Base-by-base conservation (phyloP, 1,140 invertebrate species). In the Bicyclus anynana region DNA sequence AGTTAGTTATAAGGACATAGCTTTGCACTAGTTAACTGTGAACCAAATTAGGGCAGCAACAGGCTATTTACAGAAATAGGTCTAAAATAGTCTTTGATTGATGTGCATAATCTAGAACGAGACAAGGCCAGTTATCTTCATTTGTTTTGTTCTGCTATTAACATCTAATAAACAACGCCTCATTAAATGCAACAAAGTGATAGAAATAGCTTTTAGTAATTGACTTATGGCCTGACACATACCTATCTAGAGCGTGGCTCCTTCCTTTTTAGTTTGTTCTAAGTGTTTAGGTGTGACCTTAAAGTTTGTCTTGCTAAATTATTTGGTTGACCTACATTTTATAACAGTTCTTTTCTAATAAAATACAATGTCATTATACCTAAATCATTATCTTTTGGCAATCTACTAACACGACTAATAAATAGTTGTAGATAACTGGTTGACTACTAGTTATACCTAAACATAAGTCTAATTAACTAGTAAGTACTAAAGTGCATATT, bases 181-280 rank as follows among this genome's bases (percentile, higher is more conserved):
- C 69, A 82, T 80, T 86, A 80, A 65, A 53, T 76, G 70, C 67
- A 77, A 73, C 66, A 77, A 71, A 74, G 67, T 74, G 67, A 74
- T 74, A 71, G 69, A 78, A 78, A 83, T 81, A 76, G 68, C 68
- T 60, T 63, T 64, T 60, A 62, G 62, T 61, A 54, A 54, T 46
- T 70, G 68, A 38, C 64, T 73, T 80, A 50, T 79, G 77, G 76
- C 69, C 55, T 52, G 62, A 56, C 37, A 52, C 54, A 53, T 56
- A 69, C 62, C 61, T 56, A 63, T 61, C 51, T 62, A 52, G 64
- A 64, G 62, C 49, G 58, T 48, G 59, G 66, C 61, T 61, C 54
- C 54, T 62, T 62, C 60, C 50, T 53, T 64, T 72, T 64, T 65
- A 60, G 48, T 54, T 64, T 66, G 65, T 68, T 58, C 64, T 53